Evolutionary conservation across 2,797 vertebrate genomes (phyloP), one percentile per base, ranked within the genome.

Genomic region (Urophycis tenuis): DNA sequence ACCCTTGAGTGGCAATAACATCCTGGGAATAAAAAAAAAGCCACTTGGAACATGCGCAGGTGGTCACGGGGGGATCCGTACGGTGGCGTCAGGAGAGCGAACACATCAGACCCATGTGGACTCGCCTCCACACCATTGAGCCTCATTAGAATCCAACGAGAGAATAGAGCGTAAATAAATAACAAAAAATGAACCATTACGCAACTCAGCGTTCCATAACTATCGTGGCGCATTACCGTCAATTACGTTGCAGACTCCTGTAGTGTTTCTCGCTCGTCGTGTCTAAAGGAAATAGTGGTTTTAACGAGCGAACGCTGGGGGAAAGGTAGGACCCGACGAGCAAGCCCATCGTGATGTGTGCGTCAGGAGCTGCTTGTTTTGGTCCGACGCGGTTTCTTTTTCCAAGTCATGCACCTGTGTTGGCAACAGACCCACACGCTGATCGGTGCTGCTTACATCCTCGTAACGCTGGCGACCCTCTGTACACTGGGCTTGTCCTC

Each of bases 111-210:
- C 84, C 88, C 88, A 83, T 86, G 87, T 88, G 88, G 87, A 90
- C 78, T 83, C 83, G 80, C n/a, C 78, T 85, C 86, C 79, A 87
- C 88, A 89, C 89, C 87, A 86, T 84, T 74, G 87, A 87, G 87
- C 85, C 89, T 87, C 90, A 91, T 91, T 89, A 91, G 36, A 75
- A 80, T 85, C 87, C 87, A 22, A 67, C 78, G 69, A 77, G 60
- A 76, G 45, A 75, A 81, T 76, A 82, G 84, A 64, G 36, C 85
- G 22, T 53, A 19, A 49, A 49, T 19, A 12, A 49, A 25, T 7
- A 60, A 25, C 22, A 60, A 11, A 60, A 60, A 25, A 60, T n/a
- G 25, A 60, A 60, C 53, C 53, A 60, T 60, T 81, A 83, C 84
- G 80, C 86, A 85, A 77, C 72, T 77, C 82, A 10, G 76, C 14